Base-by-base conservation (phyloP, 2,888 invertebrate species). In the Ferdinandea cuprea region DNA sequence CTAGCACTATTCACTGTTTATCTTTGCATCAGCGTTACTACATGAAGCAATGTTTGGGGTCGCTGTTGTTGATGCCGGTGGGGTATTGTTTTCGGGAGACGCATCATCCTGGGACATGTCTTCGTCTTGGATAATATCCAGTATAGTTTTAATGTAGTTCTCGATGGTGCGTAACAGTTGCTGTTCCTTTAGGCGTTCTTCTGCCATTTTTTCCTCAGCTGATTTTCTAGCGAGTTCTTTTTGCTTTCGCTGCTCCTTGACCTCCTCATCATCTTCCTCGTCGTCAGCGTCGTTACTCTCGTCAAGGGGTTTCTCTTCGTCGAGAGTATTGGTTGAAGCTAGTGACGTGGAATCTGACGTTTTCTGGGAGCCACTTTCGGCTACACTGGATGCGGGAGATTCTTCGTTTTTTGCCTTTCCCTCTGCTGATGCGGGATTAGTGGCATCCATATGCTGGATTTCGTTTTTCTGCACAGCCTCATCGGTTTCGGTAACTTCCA, bases 101-200 rank as follows among this genome's bases (percentile, higher is more conserved):
- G 66, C 69, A 58, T 84, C 84, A 74, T 79, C 79, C 40, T 79
- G 85, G 7, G 85, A 85, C 73, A 85, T 87, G 17, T 88, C 87
- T 42, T 90, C 90, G 21, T 89, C 88, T 83, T 91, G 90, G 66
- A 91, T 89, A 54, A 91, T 88, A 59, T 87, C 86, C 46, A 91
- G 87, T 85, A 91, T 90, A 68, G 87, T 88, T 73, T 89, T 89
- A 21, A 91, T 90, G 68, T 90, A 90, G n/a, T 89, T 88, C 77
- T 91, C 90, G 88, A 91, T 90, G 21, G 89, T 90, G 35, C 87
- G 86, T 74, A 91, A 80, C 1, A 89, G 86, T 85, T 87, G 89
- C 4, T 89, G 86, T n/a, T 90, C 89, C 52, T 89, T 88, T 54
- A 89, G 88, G 15, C 88, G 88, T 72, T 90, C 90, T 65, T 91